Base-by-base conservation (phyloP, 2,888 invertebrate species). In the Xylota sylvarum region DNA sequence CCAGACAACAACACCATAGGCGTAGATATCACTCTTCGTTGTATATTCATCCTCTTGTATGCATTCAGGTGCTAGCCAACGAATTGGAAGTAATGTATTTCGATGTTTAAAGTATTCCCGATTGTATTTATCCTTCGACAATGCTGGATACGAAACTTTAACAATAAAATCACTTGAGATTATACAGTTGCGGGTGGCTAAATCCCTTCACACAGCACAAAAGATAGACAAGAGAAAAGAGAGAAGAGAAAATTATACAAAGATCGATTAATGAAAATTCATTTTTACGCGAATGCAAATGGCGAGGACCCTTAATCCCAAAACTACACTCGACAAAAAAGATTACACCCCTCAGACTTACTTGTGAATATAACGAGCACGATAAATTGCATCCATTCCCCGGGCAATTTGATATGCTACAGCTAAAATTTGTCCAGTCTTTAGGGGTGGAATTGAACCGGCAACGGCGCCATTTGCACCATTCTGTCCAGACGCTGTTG, bases 11-110 rank as follows among this genome's bases (percentile, higher is more conserved):
- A 96, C 97, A 0, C 96, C 98, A 91, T 96, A 98, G 88, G 98
- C 96, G 93, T 97, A 98, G 0, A 98, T 96, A 92, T 98, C 98
- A 90, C 97, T 97, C 91, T 98, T 98, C 52, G 97, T 96, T 12
- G 98, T 97, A 92, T 95, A 98, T 87, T 98, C 98, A 78, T 97
- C 97, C 89, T 98, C 98, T 88, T 96, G 94, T 0, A 97, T 96
- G 1, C 97, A 97, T 92, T 99, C 98, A 17, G 95, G 94, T 0
- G 98, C 97, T 91, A 98, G 92, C 98, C 98, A 98, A 89, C 98
- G 95, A 10, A 98, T 93, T 0, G 98, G 98, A 58, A 98, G 94
- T 89, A 96, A 94, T 94, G 96, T 95, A 90, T 97, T 97, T 81
- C 96, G 95, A 90, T 97, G 95, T 89, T 96, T 96, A 91, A 95